A percentile compares a stretch with the other conserved stretches of the same genome.
Conservation (phyloP, 1,140 invertebrate genomes). For the Tetragnatha versicolor region DNA sequence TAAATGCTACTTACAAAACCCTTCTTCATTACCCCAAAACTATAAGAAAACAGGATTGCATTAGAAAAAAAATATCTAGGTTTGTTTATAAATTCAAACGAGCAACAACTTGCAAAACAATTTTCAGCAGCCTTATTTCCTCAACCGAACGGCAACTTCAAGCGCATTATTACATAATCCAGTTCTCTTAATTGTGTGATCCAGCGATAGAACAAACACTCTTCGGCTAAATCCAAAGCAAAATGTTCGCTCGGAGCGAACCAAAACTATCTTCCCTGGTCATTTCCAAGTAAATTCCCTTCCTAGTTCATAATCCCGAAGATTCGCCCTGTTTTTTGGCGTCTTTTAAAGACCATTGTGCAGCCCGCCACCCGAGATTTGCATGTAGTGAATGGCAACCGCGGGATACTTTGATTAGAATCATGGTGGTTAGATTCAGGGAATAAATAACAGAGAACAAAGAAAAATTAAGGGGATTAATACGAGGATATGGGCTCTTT, state of each 20-base stretch:
- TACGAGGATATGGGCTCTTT: neutral
- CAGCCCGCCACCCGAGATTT: neutral
- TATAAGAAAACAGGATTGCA: no score
- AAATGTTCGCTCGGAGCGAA: conserved; percentile 6
- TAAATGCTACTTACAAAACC: no score
- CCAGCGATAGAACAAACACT: neutral
- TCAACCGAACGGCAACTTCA: neutral
- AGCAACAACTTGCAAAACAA: no score
- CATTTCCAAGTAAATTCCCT: neutral
- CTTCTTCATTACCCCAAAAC: no score
- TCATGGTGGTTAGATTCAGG: neutral
- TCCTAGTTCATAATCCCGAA: neutral
- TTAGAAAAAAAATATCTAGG: no score
- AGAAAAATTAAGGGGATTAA: conserved; percentile 37
- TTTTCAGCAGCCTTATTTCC: no score
- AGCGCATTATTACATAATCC: neutral
- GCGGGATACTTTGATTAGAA: conserved; percentile 4
- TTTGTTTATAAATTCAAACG: no score
- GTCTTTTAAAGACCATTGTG: conserved; percentile 1
- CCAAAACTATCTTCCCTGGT: neutral
- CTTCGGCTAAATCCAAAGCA: conserved; percentile 4
- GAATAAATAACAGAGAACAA: conserved; percentile 7
- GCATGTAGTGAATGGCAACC: neutral
- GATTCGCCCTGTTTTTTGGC: neutral
- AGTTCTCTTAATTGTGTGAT: neutral